Evolutionary conservation across 2,888 invertebrate genomes (phyloP), one percentile per base, ranked within the genome.

Genomic region (Hylaea fasciaria): DNA sequence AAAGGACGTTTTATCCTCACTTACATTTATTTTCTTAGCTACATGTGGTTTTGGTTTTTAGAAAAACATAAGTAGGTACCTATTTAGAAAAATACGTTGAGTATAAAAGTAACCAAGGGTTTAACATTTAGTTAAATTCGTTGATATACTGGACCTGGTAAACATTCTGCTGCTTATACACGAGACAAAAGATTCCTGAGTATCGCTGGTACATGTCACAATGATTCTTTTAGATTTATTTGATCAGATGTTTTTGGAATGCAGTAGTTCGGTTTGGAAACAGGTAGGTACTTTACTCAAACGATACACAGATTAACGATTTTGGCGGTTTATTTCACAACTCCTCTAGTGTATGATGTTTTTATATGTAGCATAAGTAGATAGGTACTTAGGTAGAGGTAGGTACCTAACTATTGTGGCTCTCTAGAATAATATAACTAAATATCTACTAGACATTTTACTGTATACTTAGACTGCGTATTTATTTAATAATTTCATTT

Each of bases 161-260:
- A 65, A 66, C 63, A 65, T 50, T 13, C 40, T 51, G 47, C 17
- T 12, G 47, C 17, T 2, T 51, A 40, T 45, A 35, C 51, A 44
- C 43, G 45, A 69, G 59, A 80, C 80, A 80, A 80, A 77, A 73
- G 74, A 70, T 73, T 74, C 76, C 55, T 57, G 40, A 65, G 58
- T 61, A 57, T 57, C 32, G 63, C 47, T 40, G 49, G 51, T 54
- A 56, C 59, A 51, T 61, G 57, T 61, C 49, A 61, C 65, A 70
- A 68, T 70, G 74, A 76, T 73, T 77, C 69, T 73, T 74, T 74
- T 85, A 83, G 91, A 91, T 91, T 91, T 90, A 86, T 91, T 90
- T 88, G 78, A 81, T 82, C 91, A 91, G 89, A 69, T 91, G 91
- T 82, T 78, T 76, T 72, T 65, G 77, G 81, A 81, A 82, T 84